Conservation (phyloP, 2,888 invertebrate genomes). For the Conops quadrifasciatus region DNA sequence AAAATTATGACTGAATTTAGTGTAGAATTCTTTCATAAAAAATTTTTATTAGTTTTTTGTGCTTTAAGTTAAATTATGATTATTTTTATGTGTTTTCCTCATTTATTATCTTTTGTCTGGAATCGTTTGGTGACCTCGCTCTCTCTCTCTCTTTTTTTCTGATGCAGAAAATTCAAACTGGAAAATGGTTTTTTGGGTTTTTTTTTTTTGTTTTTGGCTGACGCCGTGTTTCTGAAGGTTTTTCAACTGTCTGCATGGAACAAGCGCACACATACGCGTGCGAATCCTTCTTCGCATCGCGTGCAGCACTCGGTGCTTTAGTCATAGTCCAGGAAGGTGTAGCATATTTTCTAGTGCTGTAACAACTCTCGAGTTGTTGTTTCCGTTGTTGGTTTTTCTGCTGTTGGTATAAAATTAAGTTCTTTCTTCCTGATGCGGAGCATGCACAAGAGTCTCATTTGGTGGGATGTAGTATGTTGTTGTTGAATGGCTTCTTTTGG, state of each 20-base stretch:
- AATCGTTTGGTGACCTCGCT: neutral
- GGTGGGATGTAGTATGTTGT: too few relatives aligned
- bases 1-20: too few relatives aligned
- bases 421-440: too few relatives aligned
- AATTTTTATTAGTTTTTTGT: neutral
- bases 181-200: neutral
- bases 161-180: slow-evolving; percentile 1
- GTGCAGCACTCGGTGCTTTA: neutral
- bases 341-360: neutral
- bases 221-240: neutral
- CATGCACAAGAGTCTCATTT: too few relatives aligned
- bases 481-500: too few relatives aligned
- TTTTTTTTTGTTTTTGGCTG: neutral
- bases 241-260: neutral
- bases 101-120: neutral
- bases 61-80: too few relatives aligned
- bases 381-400: neutral
- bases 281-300: too few relatives aligned
- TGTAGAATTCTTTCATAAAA: neutral
- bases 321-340: neutral
- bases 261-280: too few relatives aligned
- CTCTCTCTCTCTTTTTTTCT: too few relatives aligned
- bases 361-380: too few relatives aligned
- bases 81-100: neutral
- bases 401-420: too few relatives aligned